Evolutionary conservation across 2,888 invertebrate species (phyloP).

Genomic region (Pherbina coryleti): DNA sequence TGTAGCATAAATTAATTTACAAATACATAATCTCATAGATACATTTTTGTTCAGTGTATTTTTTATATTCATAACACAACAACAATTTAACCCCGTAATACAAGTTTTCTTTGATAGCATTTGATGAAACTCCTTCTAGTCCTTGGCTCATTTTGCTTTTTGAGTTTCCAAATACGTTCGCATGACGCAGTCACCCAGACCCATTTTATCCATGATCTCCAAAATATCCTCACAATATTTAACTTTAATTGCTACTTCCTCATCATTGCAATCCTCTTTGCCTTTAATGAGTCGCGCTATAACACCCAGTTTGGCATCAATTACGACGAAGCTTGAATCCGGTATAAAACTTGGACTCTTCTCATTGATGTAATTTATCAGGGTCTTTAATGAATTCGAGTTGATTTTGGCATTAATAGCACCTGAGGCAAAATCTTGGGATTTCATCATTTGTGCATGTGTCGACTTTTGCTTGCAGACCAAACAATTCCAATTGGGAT

Average conservation of each 20-base stretch:
- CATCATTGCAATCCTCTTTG: slow-evolving; percentile 60
- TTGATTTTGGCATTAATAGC: slow-evolving; percentile 66
- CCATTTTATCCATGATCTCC: slow-evolving; percentile 63
- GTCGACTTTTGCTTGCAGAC: slow-evolving; percentile 71
- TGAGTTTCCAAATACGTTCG: slow-evolving; percentile 61
- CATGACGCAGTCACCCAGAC: slow-evolving; percentile 65
- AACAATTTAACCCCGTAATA: background rate
- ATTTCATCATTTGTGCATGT: slow-evolving; percentile 64
- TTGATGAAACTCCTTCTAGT: background rate
- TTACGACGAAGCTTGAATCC: slow-evolving; percentile 63
- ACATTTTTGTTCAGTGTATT: background rate
- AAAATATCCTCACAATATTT: slow-evolving; percentile 65
- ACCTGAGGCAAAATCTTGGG: slow-evolving; percentile 65
- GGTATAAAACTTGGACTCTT: slow-evolving; percentile 65
- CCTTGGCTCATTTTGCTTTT: slow-evolving; percentile 45
- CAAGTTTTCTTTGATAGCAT: background rate
- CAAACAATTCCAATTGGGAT: slow-evolving; percentile 77
- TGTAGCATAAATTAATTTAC: background rate
- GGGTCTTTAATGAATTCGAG: slow-evolving; percentile 59
- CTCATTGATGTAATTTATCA: slow-evolving; percentile 64
- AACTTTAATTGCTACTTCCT: slow-evolving; percentile 58
- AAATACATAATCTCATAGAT: slow-evolving; percentile 7
- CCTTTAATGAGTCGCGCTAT: slow-evolving; percentile 59
- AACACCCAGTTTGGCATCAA: slow-evolving; percentile 65
- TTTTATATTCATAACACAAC: background rate